Base-by-base conservation (phyloP, 92 coral and sea anemone species). In the Phenganax stokvisi region DNA sequence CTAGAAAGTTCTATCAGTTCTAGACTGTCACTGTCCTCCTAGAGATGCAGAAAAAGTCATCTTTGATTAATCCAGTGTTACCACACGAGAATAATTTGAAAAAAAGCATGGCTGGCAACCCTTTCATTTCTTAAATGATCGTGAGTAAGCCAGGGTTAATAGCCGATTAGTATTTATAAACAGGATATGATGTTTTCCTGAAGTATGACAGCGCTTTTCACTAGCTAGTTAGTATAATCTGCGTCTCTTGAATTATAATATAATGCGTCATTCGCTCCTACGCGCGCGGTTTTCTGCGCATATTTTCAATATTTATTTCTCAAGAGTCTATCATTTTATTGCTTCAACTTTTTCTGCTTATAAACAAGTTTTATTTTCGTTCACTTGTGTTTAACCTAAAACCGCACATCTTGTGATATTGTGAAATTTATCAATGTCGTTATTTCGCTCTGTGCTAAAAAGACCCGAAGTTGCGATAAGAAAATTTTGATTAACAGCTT, bases 201-300 rank as follows among this genome's bases (percentile, higher is more conserved):
- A 53, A 57, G 81, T 76, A 13, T 57, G 64, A 64, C 54, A 61
- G 67, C 12, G 30, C 27, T 63, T 75, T 56, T 75, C 80, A 75
- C 15, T 44, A 75, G 69, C 81, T 76, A 31, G 81, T 76, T 76
- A 76, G 81, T 69, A 76, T 30, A 76, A 29, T 59, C 29, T 12
- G 8, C 73, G 73, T 53, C 9, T 28, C 69, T 55, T 37, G 47
- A 37, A 37, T 37, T 37, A 2, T 1, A 37, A 1, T 59, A 7
- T 59, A 2, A 9, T 73, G 77, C 77, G 29, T 54, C 15, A 53
- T 52, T 52, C 54, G 28, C 77, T 12, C 54, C 16, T n/a, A 37
- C 17, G 73, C 73, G 12, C 47, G 31, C 13, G 13, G 0, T 68
- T 28, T 68, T 68, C 53, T 68, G 73, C 73, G 52, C 73, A 52